Percentiles rank a stretch among this genome's conserved stretches.
These are phyloP conservation scores for Megastigmus dorsalis DNA, from an alignment of 2,888 invertebrate genomes.

Conservation along the genomic window DNA sequence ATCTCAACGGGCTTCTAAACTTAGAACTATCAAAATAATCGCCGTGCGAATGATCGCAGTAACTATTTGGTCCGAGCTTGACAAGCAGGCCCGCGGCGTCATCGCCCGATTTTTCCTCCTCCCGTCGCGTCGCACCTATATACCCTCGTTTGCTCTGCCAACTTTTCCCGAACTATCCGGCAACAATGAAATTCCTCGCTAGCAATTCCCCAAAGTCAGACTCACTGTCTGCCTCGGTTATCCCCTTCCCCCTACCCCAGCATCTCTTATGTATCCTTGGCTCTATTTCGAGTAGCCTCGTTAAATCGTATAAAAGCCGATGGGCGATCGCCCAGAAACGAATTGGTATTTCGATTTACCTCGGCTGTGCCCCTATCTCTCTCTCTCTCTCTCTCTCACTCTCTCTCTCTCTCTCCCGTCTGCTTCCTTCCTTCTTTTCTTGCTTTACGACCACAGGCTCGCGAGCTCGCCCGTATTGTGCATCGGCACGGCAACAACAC, in stretches of 20 bases:
- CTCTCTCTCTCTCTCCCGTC: too few relatives aligned
- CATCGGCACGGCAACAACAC: neutral
- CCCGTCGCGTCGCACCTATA: neutral
- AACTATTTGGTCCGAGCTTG: too few relatives aligned
- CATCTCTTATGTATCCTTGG: conserved; percentile 24
- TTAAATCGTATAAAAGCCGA: conserved; percentile 7
- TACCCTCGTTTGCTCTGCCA: neutral
- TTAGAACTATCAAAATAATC: too few relatives aligned
- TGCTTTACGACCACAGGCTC: neutral
- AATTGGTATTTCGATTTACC: neutral
- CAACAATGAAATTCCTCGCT: conserved; percentile 35
- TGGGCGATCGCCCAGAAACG: neutral
- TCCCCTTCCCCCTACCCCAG: too few relatives aligned
- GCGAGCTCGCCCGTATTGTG: neutral
- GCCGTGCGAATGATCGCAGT: too few relatives aligned
- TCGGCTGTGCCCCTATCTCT: too few relatives aligned
- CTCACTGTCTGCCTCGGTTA: neutral
- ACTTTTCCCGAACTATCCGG: neutral
- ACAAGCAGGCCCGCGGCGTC: too few relatives aligned
- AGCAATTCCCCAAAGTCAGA: conserved; percentile 2
- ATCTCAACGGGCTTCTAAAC: too few relatives aligned
- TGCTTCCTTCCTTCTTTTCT: too few relatives aligned
- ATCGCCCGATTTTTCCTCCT: too few relatives aligned
- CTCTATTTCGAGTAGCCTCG: conserved; percentile 12
- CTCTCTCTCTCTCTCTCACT: too few relatives aligned